A percentile compares a stretch with the other conserved stretches of the same genome.
phyloP scores from a whole-genome alignment of 2,888 invertebrate genomes.

The Apodemia mormo region DNA sequence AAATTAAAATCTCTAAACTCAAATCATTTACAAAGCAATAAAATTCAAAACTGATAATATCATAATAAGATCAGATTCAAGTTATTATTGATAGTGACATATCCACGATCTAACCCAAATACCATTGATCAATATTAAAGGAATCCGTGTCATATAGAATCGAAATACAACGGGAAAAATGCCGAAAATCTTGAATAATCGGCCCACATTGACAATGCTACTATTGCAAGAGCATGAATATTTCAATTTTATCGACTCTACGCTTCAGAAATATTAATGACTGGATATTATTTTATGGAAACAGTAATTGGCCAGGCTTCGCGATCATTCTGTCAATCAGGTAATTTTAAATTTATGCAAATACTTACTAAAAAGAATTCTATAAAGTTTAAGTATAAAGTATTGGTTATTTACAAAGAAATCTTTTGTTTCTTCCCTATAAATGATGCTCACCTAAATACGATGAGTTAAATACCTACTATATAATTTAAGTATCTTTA shows the following conservation, averaged over 20 bases:
- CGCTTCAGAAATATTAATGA: slow-evolving; percentile 5
- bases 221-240: slow-evolving; percentile 18
- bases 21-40: too few species aligned
- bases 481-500: too few species aligned
- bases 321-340: not conserved
- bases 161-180: slow-evolving; percentile 27
- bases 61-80: not conserved
- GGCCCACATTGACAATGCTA: slow-evolving; percentile 30
- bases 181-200: slow-evolving; percentile 31
- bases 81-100: not conserved
- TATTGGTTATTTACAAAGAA: too few species aligned
- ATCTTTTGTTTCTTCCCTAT: too few species aligned
- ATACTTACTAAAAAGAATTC: too few species aligned
- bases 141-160: slow-evolving; percentile 18
- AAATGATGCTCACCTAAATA: too few species aligned
- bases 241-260: slow-evolving; percentile 4
- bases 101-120: slow-evolving; percentile 10
- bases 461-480: too few species aligned
- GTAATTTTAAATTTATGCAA: not conserved
- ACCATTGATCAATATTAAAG: slow-evolving; percentile 18
- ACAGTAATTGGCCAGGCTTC: not conserved
- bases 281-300: not conserved
- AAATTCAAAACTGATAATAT: not conserved
- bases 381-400: too few species aligned
- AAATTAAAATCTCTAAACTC: too few species aligned